Evolutionary conservation across 2,113 vertebrate genomes (phyloP).

Genomic region (Halcyon senegalensis): DNA sequence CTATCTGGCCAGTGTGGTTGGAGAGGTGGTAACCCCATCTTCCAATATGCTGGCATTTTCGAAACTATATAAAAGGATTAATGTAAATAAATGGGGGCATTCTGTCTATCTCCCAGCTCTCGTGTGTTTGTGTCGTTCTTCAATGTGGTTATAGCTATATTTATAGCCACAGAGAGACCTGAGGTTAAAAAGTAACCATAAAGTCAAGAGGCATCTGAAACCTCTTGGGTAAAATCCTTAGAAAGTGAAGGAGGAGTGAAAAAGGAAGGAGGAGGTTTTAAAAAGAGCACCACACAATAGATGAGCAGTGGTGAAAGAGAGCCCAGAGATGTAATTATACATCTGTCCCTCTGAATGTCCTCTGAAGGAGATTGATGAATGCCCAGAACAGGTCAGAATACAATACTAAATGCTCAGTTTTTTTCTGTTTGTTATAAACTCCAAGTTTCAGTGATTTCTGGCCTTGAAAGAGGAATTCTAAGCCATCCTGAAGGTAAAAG

Average conservation of each 20-base stretch:
- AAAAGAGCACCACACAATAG: not conserved
- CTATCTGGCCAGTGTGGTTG: too few species aligned
- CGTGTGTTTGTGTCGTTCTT: too few species aligned
- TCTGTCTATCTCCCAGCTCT: too few species aligned
- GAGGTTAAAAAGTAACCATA: not conserved
- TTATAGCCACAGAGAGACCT: not conserved
- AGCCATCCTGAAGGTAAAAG: not conserved
- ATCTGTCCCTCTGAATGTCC: not conserved
- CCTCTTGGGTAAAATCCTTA: not conserved
- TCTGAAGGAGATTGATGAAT: slow-evolving; percentile 8
- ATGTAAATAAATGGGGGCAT: too few species aligned
- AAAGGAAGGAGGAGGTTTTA: not conserved
- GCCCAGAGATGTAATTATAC: not conserved
- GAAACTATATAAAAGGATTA: too few species aligned
- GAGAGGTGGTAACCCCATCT: too few species aligned
- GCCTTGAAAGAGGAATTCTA: not conserved
- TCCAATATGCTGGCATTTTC: too few species aligned
- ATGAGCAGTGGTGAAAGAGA: not conserved
- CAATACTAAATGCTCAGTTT: not conserved
- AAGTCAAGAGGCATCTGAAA: not conserved
- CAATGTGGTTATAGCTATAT: too few species aligned
- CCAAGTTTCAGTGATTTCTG: not conserved
- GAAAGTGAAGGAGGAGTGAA: not conserved
- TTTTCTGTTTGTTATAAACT: not conserved
- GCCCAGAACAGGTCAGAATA: not conserved